A percentile compares a stretch with the other conserved stretches of the same genome.
These are phyloP conservation scores for Netelia inedita DNA, from an alignment of 2,888 invertebrate genomes.

Conservation along the genomic window DNA sequence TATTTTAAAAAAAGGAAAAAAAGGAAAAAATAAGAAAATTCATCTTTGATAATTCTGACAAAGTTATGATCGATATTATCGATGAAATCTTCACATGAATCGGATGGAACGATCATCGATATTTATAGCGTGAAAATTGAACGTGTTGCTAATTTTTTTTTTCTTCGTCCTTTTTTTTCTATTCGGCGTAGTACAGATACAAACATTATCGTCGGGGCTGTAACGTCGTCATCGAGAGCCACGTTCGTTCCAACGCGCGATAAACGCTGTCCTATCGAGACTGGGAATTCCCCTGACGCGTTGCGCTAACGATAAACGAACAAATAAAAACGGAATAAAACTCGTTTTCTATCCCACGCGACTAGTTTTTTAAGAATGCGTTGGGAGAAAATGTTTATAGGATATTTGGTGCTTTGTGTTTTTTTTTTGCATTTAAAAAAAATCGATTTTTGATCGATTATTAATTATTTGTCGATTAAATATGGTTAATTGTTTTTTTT, in stretches of 20 bases:
- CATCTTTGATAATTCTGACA: too few relatives aligned
- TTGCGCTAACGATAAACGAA: too few relatives aligned
- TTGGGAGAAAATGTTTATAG: too few relatives aligned
- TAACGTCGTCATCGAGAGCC: slow-evolving; percentile 8
- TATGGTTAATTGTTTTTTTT: neutral
- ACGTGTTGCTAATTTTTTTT: slow-evolving; percentile 17
- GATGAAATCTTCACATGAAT: neutral
- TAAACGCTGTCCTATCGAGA: neutral
- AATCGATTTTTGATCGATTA: too few relatives aligned
- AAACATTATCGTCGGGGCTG: slow-evolving; percentile 15
- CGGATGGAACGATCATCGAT: neutral
- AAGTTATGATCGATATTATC: too few relatives aligned
- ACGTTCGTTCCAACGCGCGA: neutral
- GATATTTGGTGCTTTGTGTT: too few relatives aligned
- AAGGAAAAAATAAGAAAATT: neutral
- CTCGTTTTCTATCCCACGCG: slow-evolving; percentile 12
- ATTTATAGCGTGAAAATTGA: neutral
- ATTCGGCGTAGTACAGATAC: neutral
- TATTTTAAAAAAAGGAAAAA: neutral
- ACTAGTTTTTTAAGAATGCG: too few relatives aligned
- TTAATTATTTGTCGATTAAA: neutral
- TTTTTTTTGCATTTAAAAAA: too few relatives aligned
- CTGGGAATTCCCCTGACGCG: slow-evolving; percentile 52
- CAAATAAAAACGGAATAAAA: slow-evolving; percentile 13
- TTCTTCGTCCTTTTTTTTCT: neutral